Evolutionary conservation across 2,113 vertebrate genomes (phyloP).

Genomic region (zebrafish (Danio rerio)): DNA sequence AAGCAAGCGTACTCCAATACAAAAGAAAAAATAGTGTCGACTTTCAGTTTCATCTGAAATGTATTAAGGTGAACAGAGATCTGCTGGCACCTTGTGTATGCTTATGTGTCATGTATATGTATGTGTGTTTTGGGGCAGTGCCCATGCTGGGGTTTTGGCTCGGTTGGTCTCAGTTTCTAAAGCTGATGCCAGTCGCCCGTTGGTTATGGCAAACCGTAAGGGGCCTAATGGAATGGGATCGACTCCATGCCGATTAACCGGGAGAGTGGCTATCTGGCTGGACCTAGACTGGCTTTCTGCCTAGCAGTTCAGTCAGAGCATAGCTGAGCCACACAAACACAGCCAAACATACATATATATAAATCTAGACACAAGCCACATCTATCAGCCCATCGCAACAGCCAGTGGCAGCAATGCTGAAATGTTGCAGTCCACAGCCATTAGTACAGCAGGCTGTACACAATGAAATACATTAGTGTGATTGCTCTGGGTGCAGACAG

Average conservation of each 20-base stretch:
- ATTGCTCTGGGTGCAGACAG: conserved; percentile 43
- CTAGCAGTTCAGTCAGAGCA: conserved; percentile 28
- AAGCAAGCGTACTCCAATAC: too few relatives aligned
- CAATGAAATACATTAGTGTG: conserved; percentile 50
- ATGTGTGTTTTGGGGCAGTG: conserved; percentile 36
- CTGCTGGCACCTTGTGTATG: neutral
- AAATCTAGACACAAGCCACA: conserved; percentile 36
- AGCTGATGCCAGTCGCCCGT: conserved; percentile 41
- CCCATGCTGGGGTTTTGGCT: conserved; percentile 29
- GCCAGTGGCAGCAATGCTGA: conserved; percentile 24
- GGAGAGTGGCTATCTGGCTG: conserved; percentile 53
- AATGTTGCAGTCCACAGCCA: conserved; percentile 39
- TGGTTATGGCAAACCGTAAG: conserved; percentile 43
- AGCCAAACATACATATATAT: neutral
- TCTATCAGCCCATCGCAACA: conserved; percentile 27
- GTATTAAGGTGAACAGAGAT: conserved; percentile 5
- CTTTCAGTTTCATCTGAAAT: too few relatives aligned
- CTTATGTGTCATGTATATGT: conserved; percentile 38
- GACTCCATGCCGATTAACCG: conserved; percentile 58
- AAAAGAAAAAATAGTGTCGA: too few relatives aligned
- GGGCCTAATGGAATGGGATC: conserved; percentile 53
- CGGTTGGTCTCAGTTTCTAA: neutral
- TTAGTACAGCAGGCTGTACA: conserved; percentile 42
- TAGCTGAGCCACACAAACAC: conserved; percentile 29
- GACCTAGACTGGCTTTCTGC: conserved; percentile 40